phyloP scores from a whole-genome alignment of 2,888 invertebrate genomes.

The Fabriciana adippe region DNA sequence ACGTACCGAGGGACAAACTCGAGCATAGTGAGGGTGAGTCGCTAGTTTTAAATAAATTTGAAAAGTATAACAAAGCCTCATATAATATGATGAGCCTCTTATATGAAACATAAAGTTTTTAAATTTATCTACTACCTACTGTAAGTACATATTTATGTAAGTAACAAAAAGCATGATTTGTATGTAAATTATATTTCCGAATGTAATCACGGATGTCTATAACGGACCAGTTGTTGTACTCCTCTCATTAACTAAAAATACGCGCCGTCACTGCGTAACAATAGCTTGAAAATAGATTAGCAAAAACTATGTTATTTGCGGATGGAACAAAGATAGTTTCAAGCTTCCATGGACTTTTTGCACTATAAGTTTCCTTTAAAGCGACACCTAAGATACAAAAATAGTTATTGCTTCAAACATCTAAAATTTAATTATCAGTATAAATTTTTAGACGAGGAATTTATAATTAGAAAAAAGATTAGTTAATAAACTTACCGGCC shows the following conservation, averaged over 20 bases:
- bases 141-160: too few species aligned
- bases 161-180: background rate
- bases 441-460: background rate
- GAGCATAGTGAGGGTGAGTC: too few species aligned
- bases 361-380: background rate
- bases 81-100: too few species aligned
- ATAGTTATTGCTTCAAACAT: background rate
- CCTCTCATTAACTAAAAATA: conserved; percentile 20
- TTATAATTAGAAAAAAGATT: too few species aligned
- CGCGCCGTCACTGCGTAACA: conserved; percentile 14
- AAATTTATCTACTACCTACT: too few species aligned
- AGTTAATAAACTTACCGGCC: too few species aligned
- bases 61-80: too few species aligned
- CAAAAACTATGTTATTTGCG: conserved; percentile 25
- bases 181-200: conserved; percentile 12
- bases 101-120: too few species aligned
- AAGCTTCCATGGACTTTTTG: conserved; percentile 11
- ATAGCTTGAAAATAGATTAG: conserved; percentile 22
- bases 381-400: background rate
- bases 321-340: conserved; percentile 12
- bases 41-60: too few species aligned
- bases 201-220: conserved; percentile 8
- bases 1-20: too few species aligned
- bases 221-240: conserved; percentile 10
- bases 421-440: background rate